Conservation (phyloP, 2,797 vertebrate genomes). For the Gymnocypris eckloni region DNA sequence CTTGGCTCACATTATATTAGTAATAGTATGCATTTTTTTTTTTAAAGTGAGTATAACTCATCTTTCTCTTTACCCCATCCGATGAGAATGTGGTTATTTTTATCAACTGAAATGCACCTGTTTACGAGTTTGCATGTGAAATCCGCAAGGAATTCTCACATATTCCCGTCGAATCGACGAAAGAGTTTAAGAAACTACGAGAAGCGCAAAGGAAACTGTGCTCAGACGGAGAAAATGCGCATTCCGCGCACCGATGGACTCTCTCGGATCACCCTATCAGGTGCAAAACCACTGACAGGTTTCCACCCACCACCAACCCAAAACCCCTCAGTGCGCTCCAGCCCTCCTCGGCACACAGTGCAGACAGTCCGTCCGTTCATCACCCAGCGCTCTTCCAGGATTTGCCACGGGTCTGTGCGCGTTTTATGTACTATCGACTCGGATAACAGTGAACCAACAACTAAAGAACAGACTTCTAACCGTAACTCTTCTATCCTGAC, state of each 20-base stretch:
- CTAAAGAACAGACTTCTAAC: constrained; percentile 36
- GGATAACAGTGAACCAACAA: constrained; percentile 49
- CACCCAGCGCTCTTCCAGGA: constrained; percentile 45
- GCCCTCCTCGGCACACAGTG: constrained; percentile 75
- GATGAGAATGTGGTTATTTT: constrained; percentile 40
- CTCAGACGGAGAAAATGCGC: constrained; percentile 59
- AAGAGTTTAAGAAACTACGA: neutral
- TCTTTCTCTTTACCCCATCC: constrained; percentile 9
- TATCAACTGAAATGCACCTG: constrained; percentile 58
- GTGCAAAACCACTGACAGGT: constrained; percentile 85
- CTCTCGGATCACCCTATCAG: constrained; percentile 83
- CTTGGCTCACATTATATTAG: neutral
- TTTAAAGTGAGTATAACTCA: neutral
- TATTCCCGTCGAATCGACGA: constrained; percentile 11
- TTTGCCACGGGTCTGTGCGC: constrained; percentile 21
- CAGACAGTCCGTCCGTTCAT: constrained; percentile 71
- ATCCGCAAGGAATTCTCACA: constrained; percentile 41
- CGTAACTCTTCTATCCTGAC: constrained; percentile 53
- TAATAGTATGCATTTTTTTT: neutral
- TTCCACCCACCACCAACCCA: constrained; percentile 85
- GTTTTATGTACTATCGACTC: constrained; percentile 15
- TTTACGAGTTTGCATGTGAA: constrained; percentile 46
- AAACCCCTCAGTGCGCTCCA: constrained; percentile 80
- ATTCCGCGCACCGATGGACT: constrained; percentile 74
- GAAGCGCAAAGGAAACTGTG: constrained; percentile 35